These are phyloP conservation scores for Coendou prehensilis DNA, from an alignment of 2,797 vertebrate genomes.

Conservation along the genomic window DNA sequence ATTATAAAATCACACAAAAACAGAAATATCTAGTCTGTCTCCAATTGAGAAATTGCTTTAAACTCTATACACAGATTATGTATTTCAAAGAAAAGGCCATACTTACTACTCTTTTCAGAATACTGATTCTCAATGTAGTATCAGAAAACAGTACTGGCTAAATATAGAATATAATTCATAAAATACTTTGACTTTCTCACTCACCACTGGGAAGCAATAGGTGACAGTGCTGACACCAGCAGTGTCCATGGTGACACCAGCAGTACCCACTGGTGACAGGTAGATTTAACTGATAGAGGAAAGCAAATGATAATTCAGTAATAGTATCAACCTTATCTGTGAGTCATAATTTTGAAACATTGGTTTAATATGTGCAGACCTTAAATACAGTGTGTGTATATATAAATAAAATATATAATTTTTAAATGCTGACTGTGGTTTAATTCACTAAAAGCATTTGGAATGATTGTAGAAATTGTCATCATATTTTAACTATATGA, in stretches of 20 bases:
- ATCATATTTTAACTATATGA: background rate
- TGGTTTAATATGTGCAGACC: background rate
- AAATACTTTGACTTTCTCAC: background rate
- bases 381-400: background rate
- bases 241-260: background rate
- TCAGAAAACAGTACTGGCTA: background rate
- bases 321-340: too few species aligned
- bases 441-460: background rate
- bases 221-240: background rate
- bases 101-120: conserved; percentile 53
- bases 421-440: background rate
- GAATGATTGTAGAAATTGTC: background rate
- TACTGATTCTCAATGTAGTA: background rate
- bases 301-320: background rate
- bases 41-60: conserved; percentile 29
- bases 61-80: conserved; percentile 50
- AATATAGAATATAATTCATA: background rate
- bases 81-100: conserved; percentile 58
- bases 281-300: background rate
- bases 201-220: background rate
- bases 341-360: background rate
- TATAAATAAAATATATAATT: background rate
- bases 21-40: conserved; percentile 15
- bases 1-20: conserved; percentile 73
- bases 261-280: background rate